Evolutionary conservation across 1,140 invertebrate genomes (phyloP).

Genomic region (Eupristina koningsbergeri): DNA sequence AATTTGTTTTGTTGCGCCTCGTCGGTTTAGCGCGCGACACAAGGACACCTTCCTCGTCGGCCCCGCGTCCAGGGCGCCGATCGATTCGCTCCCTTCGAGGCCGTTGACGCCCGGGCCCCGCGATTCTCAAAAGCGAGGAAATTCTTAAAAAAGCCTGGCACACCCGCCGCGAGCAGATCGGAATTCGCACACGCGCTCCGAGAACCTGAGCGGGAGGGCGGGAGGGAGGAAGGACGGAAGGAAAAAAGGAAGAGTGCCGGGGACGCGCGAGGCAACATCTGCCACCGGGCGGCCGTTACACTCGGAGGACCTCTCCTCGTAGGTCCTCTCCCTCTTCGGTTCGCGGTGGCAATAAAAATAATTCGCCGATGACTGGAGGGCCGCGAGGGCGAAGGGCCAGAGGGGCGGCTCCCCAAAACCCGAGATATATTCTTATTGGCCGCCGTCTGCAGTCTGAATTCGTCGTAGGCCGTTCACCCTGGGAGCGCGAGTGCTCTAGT

Average conservation of each 20-base stretch:
- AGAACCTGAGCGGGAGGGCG: too few species aligned
- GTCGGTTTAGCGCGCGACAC: too few species aligned
- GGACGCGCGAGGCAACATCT: background rate
- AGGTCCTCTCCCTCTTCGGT: background rate
- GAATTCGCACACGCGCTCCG: too few species aligned
- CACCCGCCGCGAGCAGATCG: too few species aligned
- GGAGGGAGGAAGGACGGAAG: background rate
- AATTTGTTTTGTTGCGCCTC: conserved; percentile 29
- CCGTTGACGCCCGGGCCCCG: too few species aligned
- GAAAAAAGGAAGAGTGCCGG: background rate
- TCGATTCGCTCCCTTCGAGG: too few species aligned
- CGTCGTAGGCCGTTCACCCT: conserved; percentile 65
- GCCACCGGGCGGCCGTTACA: conserved; percentile 1
- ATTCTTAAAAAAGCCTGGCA: too few species aligned
- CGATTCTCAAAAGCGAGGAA: too few species aligned
- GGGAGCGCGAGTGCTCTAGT: background rate
- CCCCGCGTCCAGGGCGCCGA: too few species aligned
- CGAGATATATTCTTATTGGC: conserved; percentile 67
- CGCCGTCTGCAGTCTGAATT: conserved; percentile 66
- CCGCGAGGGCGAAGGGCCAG: conserved; percentile 1
- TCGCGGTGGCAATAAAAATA: conserved; percentile 60
- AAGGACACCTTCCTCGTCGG: too few species aligned
- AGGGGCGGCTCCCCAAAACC: conserved; percentile 32
- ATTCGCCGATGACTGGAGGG: conserved; percentile 59
- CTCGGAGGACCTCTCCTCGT: too few species aligned